Percentiles rank a stretch among this genome's conserved stretches.
These are phyloP conservation scores for Hypocryptadius cinnamomeus DNA, from an alignment of 2,113 vertebrate genomes.

Conservation along the genomic window DNA sequence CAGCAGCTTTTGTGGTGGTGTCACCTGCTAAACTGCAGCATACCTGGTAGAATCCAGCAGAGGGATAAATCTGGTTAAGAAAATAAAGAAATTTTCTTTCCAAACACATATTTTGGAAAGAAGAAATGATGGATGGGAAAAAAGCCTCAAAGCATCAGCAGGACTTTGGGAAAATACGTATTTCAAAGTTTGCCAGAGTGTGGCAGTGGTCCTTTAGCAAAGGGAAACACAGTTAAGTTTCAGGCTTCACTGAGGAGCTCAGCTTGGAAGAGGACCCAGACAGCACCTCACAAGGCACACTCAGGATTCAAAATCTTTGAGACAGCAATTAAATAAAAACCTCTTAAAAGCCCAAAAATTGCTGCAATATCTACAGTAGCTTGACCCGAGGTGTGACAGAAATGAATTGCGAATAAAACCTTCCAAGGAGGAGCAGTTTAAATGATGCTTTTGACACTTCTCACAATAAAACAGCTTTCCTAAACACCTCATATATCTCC, in stretches of 20 bases:
- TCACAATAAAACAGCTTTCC: neutral
- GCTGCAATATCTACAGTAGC: neutral
- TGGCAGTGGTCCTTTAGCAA: constrained; percentile 50
- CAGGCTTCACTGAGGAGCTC: neutral
- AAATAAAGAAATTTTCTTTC: neutral
- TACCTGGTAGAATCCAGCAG: neutral
- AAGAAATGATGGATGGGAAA: neutral
- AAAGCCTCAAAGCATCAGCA: neutral
- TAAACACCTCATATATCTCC: constrained; percentile 1
- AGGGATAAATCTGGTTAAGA: neutral
- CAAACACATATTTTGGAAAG: neutral
- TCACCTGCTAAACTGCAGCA: neutral
- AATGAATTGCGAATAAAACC: neutral
- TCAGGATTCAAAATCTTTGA: neutral
- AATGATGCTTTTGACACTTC: neutral
- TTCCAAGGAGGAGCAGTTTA: neutral
- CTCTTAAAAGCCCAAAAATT: fast-evolving
- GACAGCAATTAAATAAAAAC: neutral
- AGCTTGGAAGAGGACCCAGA: constrained; percentile 9
- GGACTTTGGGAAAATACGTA: neutral
- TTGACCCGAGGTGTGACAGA: neutral
- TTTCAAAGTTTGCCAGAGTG: constrained; percentile 36
- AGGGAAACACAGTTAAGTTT: neutral
- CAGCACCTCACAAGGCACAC: neutral
- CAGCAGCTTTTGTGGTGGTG: neutral